A percentile compares a stretch with the other conserved stretches of the same genome.
Conservation (phyloP, 2,113 vertebrate species). For the Urocitellus parryii region DNA sequence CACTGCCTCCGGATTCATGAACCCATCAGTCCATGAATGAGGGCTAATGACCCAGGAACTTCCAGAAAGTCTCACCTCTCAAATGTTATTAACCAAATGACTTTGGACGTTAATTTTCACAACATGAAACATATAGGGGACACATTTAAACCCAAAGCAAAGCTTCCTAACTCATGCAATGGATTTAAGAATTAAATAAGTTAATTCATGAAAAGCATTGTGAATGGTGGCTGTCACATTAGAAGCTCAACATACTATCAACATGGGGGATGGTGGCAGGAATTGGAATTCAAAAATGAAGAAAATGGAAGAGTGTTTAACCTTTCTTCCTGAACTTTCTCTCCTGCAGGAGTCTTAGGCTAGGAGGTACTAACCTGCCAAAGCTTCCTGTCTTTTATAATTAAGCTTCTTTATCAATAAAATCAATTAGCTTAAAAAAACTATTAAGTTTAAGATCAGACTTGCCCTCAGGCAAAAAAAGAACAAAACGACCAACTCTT, state of each 20-base stretch:
- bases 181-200: neutral
- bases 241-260: no score
- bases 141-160: neutral
- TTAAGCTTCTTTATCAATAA: neutral
- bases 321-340: neutral
- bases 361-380: neutral
- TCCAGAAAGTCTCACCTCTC: neutral
- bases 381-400: neutral
- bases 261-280: accelerated
- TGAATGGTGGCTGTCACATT: neutral
- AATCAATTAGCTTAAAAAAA: neutral
- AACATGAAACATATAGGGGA: neutral
- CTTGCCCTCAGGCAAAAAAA: no score
- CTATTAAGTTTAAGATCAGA: no score
- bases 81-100: neutral
- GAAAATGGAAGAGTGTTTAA: no score
- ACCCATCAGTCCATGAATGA: neutral
- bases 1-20: neutral
- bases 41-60: neutral
- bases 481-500: no score
- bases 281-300: neutral
- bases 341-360: neutral
- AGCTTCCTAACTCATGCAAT: neutral
- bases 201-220: neutral
- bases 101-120: neutral